Conservation (phyloP, 2,797 vertebrate genomes). For the Pseudochaenichthys georgianus region DNA sequence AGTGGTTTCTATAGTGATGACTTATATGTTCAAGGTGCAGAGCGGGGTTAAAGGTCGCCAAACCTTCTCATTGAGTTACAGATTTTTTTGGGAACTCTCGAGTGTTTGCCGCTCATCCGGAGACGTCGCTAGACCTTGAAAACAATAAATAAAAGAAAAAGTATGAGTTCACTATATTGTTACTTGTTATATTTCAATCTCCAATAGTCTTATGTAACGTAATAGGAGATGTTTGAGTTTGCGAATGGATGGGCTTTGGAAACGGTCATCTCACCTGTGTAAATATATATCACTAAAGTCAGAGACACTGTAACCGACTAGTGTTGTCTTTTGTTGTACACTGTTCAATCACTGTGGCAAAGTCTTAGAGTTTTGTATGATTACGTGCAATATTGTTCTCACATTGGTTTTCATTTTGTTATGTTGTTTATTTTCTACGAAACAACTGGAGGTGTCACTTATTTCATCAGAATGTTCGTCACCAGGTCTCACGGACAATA, state of each 20-base stretch:
- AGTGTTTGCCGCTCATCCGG: constrained; percentile 18
- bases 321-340: constrained; percentile 82
- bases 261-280: constrained; percentile 78
- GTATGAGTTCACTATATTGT: constrained; percentile 78
- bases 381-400: constrained; percentile 84
- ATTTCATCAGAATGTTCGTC: constrained; percentile 67
- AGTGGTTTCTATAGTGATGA: constrained; percentile 83
- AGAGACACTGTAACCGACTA: constrained; percentile 79
- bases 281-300: constrained; percentile 77
- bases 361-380: constrained; percentile 80
- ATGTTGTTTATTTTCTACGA: constrained; percentile 41
- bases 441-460: constrained; percentile 46
- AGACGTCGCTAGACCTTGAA: constrained; percentile 59
- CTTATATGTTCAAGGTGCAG: constrained; percentile 71
- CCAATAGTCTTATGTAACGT: constrained; percentile 77
- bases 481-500: constrained; percentile 60
- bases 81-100: constrained; percentile 36
- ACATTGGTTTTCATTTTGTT: constrained; percentile 45
- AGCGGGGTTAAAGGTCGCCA: constrained; percentile 28
- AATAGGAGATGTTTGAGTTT: constrained; percentile 72
- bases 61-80: constrained; percentile 38
- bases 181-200: constrained; percentile 81
- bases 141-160: constrained; percentile 68
- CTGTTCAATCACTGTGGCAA: constrained; percentile 84
- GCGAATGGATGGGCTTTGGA: constrained; percentile 66